Conservation (phyloP, 92 coral and sea anemone genomes). For the Siderastrea siderea region DNA sequence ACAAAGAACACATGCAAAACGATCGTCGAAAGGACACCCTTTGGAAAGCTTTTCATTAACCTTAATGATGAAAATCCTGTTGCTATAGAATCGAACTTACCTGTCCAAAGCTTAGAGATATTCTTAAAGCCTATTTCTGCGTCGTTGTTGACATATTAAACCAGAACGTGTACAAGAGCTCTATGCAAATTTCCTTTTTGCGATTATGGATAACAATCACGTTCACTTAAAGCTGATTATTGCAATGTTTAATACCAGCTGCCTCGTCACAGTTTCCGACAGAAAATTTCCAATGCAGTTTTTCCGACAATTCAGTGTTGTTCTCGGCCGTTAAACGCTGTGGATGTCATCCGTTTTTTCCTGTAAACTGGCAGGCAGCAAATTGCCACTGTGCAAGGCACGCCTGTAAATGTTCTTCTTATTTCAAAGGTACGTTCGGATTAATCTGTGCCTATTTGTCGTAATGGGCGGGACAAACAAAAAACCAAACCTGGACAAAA, state of each 20-base stretch:
- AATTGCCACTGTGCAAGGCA: neutral
- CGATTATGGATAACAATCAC: conserved; percentile 45
- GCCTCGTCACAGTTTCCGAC: conserved; percentile 16
- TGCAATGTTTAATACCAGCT: conserved; percentile 19
- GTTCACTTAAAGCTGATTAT: conserved; percentile 43
- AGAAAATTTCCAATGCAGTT: neutral
- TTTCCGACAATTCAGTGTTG: neutral
- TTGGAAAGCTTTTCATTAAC: neutral
- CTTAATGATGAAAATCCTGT: neutral
- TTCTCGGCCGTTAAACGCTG: neutral
- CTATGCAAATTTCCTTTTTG: conserved; percentile 51
- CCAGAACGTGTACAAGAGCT: conserved; percentile 11
- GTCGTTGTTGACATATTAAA: conserved; percentile 25
- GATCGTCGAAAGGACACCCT: neutral
- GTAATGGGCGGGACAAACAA: conserved; percentile 20
- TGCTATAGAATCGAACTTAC: conserved; percentile 24
- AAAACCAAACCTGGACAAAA: conserved; percentile 38
- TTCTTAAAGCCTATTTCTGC: neutral
- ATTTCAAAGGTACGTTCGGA: conserved; percentile 2
- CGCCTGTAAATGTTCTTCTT: neutral
- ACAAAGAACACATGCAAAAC: neutral
- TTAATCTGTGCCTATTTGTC: conserved; percentile 21
- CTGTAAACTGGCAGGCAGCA: neutral
- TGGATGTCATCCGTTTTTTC: neutral
- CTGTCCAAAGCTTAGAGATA: neutral